These are phyloP conservation scores for Leucophenga maculata DNA, from an alignment of 2,888 invertebrate species.

Conservation along the genomic window DNA sequence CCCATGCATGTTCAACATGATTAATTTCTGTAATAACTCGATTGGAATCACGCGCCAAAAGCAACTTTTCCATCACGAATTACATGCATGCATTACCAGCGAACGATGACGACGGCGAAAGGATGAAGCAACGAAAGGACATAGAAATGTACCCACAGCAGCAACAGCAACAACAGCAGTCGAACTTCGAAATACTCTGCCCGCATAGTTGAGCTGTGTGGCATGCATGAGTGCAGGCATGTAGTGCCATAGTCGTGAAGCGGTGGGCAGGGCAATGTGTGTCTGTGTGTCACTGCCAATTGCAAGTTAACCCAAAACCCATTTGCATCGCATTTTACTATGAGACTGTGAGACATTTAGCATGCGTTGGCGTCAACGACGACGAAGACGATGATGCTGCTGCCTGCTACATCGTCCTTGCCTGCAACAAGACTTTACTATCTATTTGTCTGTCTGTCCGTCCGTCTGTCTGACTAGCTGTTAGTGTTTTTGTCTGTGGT, in stretches of 20 bases:
- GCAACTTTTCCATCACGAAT: conserved; percentile 64
- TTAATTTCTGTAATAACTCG: conserved; percentile 66
- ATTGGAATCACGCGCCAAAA: conserved; percentile 67
- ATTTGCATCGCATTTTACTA: conserved; percentile 13
- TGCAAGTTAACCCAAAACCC: conserved; percentile 13
- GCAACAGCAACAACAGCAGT: no score
- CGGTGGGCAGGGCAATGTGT: not conserved
- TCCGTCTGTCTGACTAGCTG: not conserved
- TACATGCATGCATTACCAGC: conserved; percentile 33
- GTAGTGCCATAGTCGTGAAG: conserved; percentile 15
- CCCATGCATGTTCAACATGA: conserved; percentile 65
- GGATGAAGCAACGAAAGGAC: no score
- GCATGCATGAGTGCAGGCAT: conserved; percentile 48
- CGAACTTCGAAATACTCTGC: conserved; percentile 20
- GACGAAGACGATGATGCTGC: not conserved
- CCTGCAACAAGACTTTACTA: no score
- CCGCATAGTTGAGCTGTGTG: conserved; percentile 23
- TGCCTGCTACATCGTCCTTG: not conserved
- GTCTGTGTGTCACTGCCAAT: conserved; percentile 4
- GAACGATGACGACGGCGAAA: not conserved
- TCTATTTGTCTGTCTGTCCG: not conserved
- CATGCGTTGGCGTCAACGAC: not conserved
- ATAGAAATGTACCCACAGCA: no score
- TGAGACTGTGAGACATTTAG: not conserved
- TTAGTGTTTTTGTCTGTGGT: not conserved